Evolutionary conservation across 2,888 invertebrate species (phyloP), one percentile per base, ranked within the genome.

Genomic region (Mythimna impura): DNA sequence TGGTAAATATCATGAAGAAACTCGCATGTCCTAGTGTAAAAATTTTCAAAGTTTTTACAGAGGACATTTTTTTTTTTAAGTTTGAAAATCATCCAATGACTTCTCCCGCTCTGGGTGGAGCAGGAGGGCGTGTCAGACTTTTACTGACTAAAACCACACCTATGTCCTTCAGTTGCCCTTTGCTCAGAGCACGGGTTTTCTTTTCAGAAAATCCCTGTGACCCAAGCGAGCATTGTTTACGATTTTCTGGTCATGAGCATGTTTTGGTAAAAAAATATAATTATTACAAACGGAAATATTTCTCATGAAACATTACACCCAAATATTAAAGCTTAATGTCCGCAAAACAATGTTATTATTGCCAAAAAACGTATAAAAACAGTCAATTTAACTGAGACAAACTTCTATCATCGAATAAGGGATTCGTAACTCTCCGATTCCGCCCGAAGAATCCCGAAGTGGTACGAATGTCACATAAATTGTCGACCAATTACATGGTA

Each of bases 401-500:
- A 84, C 54, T 85, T 78, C 71, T 65, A 72, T 78, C 73, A 82
- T 63, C 66, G 78, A 70, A 71, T 68, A 70, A 66, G 66, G 73
- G 54, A 75, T 77, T 77, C 74, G 65, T 50, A 82, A 77, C 71
- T 78, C 78, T 73, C 85, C 89, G 88, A 90, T 86, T 85, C 83
- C 81, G 71, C 81, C 87, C 90, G 89, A 89, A 82, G 76, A 79
- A 78, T 60, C 74, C 85, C 86, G 86, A 89, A 88, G 86, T 83
- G 66, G 43, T 64, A 77, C 85, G 86, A 85, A 86, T 77, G 86
- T 89, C 67, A 82, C 85, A 93, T 93, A 93, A 93, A 93, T 93
- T 88, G 87, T 86, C 88, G 84, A 82, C 91, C 93, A 93, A 93
- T 93, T 93, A 93, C 93, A 91, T 83, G 82, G 78, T 89, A 90